phyloP scores from a whole-genome alignment of 2,113 vertebrate genomes.

The Apteryx mantelli region DNA sequence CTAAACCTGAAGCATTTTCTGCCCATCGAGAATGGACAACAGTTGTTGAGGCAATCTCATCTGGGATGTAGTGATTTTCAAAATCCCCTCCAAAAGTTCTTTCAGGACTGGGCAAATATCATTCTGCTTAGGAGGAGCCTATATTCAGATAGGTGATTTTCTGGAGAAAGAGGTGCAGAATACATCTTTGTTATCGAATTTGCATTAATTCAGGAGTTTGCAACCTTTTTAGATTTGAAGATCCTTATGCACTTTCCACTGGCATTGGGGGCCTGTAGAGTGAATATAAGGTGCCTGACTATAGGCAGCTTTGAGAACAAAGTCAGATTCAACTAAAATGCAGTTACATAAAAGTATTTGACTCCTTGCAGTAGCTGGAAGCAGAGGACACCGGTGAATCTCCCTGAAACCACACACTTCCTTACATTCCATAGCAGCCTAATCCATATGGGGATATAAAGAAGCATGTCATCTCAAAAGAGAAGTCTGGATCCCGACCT shows the following conservation, averaged over 20 bases:
- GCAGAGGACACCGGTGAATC: background rate
- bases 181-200: background rate
- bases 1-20: background rate
- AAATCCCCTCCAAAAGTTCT: background rate
- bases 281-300: background rate
- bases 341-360: background rate
- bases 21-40: background rate
- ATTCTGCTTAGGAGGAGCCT: background rate
- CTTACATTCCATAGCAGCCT: slow-evolving; percentile 98
- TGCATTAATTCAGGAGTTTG: background rate
- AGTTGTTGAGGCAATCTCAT: background rate
- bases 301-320: background rate
- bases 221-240: background rate
- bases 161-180: background rate
- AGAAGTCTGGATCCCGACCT: slow-evolving; percentile 27
- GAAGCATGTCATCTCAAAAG: slow-evolving; percentile 92
- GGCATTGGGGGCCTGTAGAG: background rate
- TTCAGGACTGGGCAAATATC: background rate
- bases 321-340: background rate
- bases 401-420: slow-evolving; percentile 97
- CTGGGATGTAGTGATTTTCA: background rate
- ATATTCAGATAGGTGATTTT: background rate
- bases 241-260: background rate
- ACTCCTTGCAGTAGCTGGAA: background rate
- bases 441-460: slow-evolving; percentile 99